Conservation (phyloP, 1,140 invertebrate genomes). For the Asbolus verrucosus region DNA sequence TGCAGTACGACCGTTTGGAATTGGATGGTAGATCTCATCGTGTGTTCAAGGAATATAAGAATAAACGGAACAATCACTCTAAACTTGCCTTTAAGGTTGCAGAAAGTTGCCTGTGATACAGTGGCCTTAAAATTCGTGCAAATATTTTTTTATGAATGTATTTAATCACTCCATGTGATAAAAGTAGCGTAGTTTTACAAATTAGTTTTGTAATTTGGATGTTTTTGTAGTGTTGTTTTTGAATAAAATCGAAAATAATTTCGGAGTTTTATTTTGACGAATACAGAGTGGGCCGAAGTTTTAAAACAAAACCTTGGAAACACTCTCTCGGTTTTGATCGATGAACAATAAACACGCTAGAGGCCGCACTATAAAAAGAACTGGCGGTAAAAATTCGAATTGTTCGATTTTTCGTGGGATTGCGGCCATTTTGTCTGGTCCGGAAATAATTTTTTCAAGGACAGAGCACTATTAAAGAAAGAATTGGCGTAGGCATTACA, state of each 20-base stretch:
- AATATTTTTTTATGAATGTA: constrained; percentile 21
- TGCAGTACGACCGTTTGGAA: neutral
- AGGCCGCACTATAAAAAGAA: no score
- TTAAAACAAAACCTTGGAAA: no score
- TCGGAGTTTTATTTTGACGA: neutral
- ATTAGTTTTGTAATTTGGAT: constrained; percentile 2
- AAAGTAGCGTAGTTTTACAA: constrained; percentile 13
- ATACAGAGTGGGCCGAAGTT: neutral
- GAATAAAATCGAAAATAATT: constrained; percentile 7
- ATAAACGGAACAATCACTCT: neutral
- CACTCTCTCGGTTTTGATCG: no score
- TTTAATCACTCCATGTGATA: constrained; percentile 32
- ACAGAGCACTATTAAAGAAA: constrained; percentile 21
- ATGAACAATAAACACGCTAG: no score
- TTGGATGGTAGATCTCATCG: constrained; percentile 12
- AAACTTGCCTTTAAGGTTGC: constrained; percentile 29
- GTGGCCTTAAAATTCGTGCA: constrained; percentile 36
- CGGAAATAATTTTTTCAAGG: constrained; percentile 38
- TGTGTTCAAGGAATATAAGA: constrained; percentile 13
- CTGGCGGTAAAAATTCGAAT: neutral
- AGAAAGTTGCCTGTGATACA: constrained; percentile 33
- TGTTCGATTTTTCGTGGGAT: neutral
- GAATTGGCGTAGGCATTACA: constrained; percentile 26
- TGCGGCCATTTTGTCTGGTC: constrained; percentile 29
- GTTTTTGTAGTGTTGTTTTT: constrained; percentile 35